A percentile compares a stretch with the other conserved stretches of the same genome.
These are phyloP conservation scores for Bubalus kerabau DNA, from an alignment of 2,113 vertebrate species.

Conservation along the genomic window DNA sequence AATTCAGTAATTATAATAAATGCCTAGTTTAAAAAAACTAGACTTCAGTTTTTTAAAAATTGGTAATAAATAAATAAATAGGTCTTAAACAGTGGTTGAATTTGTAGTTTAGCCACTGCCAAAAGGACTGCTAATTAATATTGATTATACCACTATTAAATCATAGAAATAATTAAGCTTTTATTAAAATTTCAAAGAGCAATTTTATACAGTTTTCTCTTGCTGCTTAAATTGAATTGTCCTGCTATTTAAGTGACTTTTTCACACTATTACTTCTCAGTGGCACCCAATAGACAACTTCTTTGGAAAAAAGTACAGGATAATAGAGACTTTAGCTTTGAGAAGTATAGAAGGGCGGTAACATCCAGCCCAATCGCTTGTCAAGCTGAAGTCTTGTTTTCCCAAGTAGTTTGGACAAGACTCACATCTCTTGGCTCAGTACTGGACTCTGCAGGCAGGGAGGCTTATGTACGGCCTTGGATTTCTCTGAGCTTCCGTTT, in stretches of 20 bases:
- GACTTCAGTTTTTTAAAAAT: neutral
- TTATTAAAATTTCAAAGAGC: neutral
- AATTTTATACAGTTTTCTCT: neutral
- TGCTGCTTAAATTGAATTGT: neutral
- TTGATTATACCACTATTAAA: neutral
- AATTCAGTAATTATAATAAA: neutral
- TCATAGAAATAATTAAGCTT: neutral
- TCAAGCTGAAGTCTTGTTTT: neutral
- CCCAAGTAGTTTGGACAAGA: too few relatives aligned
- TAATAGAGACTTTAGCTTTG: neutral
- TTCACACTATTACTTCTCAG: neutral
- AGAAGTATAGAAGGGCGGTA: neutral
- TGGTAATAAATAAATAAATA: neutral
- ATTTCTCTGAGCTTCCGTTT: neutral
- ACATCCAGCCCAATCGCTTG: neutral
- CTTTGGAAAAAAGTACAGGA: neutral
- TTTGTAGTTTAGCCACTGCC: neutral
- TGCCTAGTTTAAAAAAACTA: neutral
- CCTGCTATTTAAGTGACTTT: neutral
- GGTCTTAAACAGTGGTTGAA: neutral
- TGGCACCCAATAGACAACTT: neutral
- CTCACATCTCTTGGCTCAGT: neutral
- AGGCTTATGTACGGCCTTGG: neutral
- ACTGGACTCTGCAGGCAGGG: accelerated
- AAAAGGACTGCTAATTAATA: neutral